These are phyloP conservation scores for Bombycilla garrulus DNA, from an alignment of 2,113 vertebrate species.

Conservation along the genomic window DNA sequence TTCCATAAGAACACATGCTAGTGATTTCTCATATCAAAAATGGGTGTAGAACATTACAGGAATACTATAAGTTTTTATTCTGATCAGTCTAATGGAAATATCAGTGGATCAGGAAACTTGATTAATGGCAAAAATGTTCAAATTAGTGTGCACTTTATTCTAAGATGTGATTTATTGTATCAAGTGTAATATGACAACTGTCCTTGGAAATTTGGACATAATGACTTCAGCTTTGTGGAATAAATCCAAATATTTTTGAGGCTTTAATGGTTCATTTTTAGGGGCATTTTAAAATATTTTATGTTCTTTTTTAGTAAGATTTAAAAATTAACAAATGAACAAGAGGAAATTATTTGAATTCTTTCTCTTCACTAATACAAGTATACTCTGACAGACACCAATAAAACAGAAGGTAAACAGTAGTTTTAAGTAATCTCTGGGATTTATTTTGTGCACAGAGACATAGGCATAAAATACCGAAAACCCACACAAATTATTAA, in stretches of 20 bases:
- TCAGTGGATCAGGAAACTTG: not conserved
- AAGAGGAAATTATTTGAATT: not conserved
- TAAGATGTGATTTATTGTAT: not conserved
- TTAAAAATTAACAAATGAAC: not conserved
- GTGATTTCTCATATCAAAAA: not conserved
- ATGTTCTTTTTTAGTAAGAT: not conserved
- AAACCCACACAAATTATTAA: not conserved
- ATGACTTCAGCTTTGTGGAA: not conserved
- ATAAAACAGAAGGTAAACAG: not conserved
- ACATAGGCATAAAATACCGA: not conserved
- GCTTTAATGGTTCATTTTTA: not conserved
- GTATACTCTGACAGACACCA: not conserved
- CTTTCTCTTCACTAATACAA: not conserved
- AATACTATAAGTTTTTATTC: not conserved
- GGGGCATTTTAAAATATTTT: not conserved
- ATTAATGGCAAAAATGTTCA: not conserved
- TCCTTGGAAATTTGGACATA: not conserved
- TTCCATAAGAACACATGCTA: not conserved
- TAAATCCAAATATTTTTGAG: not conserved
- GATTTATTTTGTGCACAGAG: not conserved
- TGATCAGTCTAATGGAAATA: not conserved
- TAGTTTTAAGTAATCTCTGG: not conserved
- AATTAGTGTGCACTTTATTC: not conserved
- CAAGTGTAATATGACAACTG: not conserved
- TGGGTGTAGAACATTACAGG: not conserved